Conservation (phyloP, 2,888 invertebrate genomes). For the Monochamus alternatus region DNA sequence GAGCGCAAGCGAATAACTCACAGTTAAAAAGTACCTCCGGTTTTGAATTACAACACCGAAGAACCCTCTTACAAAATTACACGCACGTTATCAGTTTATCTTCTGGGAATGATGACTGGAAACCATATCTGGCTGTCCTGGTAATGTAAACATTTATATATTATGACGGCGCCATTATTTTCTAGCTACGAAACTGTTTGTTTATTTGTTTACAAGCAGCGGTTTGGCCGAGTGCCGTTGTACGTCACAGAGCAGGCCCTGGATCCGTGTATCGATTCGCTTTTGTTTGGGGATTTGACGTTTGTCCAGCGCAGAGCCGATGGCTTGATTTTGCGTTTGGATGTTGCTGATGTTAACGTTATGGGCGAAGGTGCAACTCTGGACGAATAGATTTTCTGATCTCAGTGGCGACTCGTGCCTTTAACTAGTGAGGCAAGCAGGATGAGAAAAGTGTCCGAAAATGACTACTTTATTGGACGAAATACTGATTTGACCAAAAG, state of each 20-base stretch:
- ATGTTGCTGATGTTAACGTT: background rate
- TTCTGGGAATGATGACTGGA: background rate
- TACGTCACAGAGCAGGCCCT: background rate
- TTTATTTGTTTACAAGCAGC: background rate
- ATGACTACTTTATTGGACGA: no score
- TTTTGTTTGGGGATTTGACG: no score
- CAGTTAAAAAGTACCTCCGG: background rate
- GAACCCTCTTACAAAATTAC: background rate
- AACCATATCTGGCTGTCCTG: background rate
- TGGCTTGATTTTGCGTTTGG: background rate
- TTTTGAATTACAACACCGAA: background rate
- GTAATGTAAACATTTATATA: slow-evolving; percentile 19
- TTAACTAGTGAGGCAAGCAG: no score
- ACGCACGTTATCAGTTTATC: background rate
- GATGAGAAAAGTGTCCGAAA: no score
- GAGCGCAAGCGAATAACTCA: no score
- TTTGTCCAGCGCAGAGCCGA: no score
- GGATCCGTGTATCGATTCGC: no score
- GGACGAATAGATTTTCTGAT: no score
- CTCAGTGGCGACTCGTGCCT: no score
- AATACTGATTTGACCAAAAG: no score
- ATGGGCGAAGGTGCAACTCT: no score
- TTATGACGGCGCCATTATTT: slow-evolving; percentile 14
- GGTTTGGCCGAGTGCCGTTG: background rate
- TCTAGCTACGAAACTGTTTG: background rate